Conservation (phyloP, 2,113 vertebrate species). For the Seriola aureovittata region DNA sequence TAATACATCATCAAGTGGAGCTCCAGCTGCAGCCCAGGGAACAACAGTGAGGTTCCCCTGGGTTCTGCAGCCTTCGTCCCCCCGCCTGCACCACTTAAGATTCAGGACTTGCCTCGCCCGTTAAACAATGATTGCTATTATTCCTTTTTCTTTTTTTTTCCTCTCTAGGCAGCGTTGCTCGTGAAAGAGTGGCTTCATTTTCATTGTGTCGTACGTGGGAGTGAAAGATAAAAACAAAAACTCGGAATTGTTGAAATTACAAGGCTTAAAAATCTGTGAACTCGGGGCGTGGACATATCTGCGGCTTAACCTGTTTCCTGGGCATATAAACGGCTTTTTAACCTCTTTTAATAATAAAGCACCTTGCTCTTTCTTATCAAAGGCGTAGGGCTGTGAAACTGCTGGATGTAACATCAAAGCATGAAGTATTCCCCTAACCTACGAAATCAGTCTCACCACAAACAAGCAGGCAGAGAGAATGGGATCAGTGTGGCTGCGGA, state of each 20-base stretch:
- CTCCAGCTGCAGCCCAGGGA: conserved; percentile 28
- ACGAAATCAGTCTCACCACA: conserved; percentile 54
- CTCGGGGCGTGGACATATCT: conserved; percentile 4
- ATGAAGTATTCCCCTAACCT: conserved; percentile 46
- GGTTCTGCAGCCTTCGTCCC: conserved; percentile 27
- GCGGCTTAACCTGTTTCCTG: conserved; percentile 32
- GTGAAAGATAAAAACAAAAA: not conserved
- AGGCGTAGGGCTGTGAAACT: conserved; percentile 32
- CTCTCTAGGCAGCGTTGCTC: not conserved
- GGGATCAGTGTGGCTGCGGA: conserved; percentile 67
- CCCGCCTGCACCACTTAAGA: conserved; percentile 45
- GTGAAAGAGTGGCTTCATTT: conserved; percentile 6
- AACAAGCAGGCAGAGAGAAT: conserved; percentile 68
- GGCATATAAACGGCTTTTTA: conserved; percentile 32
- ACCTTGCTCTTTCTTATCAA: conserved; percentile 51
- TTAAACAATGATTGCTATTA: conserved; percentile 59
- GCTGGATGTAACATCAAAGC: conserved; percentile 73
- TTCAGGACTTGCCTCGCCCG: conserved; percentile 45
- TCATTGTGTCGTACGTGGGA: not conserved
- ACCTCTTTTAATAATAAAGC: conserved; percentile 54
- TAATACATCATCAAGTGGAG: conserved; percentile 57
- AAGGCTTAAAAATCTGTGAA: not conserved
- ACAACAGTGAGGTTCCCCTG: conserved; percentile 20
- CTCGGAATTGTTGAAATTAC: conserved; percentile 9
- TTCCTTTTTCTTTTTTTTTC: conserved; percentile 33